Percentiles rank a stretch among this genome's conserved stretches.
These are phyloP conservation scores for Delphinapterus leucas DNA, from an alignment of 2,113 vertebrate species.

Conservation along the genomic window DNA sequence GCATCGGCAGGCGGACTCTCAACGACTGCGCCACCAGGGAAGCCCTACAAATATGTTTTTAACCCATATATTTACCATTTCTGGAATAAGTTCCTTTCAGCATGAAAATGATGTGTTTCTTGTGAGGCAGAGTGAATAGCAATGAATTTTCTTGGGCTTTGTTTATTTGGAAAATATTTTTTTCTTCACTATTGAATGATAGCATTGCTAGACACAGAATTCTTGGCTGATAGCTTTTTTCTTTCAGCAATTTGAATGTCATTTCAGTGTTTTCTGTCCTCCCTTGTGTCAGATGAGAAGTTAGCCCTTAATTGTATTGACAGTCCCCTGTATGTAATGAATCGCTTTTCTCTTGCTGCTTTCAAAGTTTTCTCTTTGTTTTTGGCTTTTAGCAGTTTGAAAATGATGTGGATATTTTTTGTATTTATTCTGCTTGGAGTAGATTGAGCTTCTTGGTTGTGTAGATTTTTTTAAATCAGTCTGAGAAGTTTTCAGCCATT, in stretches of 20 bases:
- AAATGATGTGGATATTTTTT: background rate
- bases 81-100: background rate
- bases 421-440: background rate
- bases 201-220: background rate
- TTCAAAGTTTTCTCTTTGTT: background rate
- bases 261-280: background rate
- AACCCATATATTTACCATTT: background rate
- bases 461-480: background rate
- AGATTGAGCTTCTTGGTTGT: background rate
- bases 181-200: background rate
- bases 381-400: background rate
- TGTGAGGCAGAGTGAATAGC: background rate
- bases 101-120: background rate
- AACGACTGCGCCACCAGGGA: too few relatives aligned
- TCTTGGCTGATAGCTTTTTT: background rate
- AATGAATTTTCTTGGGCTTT: background rate
- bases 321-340: background rate
- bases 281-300: background rate
- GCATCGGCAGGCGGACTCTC: too few relatives aligned
- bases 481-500: background rate
- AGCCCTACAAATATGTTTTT: background rate
- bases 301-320: background rate
- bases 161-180: background rate
- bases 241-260: background rate
- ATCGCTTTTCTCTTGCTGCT: background rate